Conservation (phyloP, 1,140 invertebrate species). For the Battus philenor region DNA sequence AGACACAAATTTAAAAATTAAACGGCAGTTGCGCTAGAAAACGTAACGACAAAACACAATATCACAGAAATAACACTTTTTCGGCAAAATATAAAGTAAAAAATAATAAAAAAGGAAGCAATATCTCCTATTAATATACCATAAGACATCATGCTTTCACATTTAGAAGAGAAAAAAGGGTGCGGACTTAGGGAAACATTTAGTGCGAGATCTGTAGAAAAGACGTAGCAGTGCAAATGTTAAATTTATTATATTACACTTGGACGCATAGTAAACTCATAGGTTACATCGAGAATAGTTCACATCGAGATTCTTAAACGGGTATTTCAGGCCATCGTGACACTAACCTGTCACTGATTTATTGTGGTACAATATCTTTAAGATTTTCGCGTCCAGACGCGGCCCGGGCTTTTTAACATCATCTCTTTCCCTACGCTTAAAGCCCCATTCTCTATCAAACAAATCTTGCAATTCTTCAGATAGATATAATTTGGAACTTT, state of each 20-base stretch:
- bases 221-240: conserved; percentile 52
- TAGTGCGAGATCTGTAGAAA: conserved; percentile 56
- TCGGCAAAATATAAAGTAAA: conserved; percentile 44
- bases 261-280: conserved; percentile 37
- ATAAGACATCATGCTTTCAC: conserved; percentile 48
- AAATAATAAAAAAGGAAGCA: conserved; percentile 18
- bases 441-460: conserved; percentile 80
- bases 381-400: conserved; percentile 76
- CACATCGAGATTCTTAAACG: conserved; percentile 59
- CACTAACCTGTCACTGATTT: conserved; percentile 73
- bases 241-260: conserved; percentile 30
- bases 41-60: no score
- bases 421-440: conserved; percentile 89
- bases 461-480: conserved; percentile 74
- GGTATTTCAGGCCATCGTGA: conserved; percentile 48
- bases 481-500: conserved; percentile 66
- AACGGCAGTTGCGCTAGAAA: no score
- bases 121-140: conserved; percentile 23
- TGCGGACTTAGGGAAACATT: conserved; percentile 56
- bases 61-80: no score
- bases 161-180: conserved; percentile 38
- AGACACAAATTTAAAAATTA: no score
- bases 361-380: conserved; percentile 68
- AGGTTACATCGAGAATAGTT: conserved; percentile 35
- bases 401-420: conserved; percentile 97